Conservation (phyloP, 2,888 invertebrate genomes). For the Pseudoips prasinana region DNA sequence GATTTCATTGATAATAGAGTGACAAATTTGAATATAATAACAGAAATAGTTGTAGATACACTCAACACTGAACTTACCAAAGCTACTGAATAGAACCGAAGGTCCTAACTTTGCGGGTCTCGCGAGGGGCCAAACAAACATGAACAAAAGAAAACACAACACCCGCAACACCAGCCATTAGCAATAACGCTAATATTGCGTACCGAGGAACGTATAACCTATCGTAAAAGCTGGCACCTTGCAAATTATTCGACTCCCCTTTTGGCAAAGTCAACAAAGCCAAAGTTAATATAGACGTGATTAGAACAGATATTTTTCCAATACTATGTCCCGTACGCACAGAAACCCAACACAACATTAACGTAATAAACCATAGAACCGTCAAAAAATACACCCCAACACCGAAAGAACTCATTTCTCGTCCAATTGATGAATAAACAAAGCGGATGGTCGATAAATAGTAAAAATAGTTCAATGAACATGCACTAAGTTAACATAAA, state of each 20-base stretch:
- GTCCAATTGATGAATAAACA: conserved; percentile 26
- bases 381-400: conserved; percentile 85
- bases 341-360: conserved; percentile 84
- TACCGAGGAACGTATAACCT: conserved; percentile 57
- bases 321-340: conserved; percentile 84
- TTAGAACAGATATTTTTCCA: conserved; percentile 81
- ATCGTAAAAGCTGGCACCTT: conserved; percentile 75
- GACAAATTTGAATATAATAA: no score
- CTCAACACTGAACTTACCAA: conserved; percentile 50
- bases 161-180: conserved; percentile 50
- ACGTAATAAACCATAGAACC: conserved; percentile 83
- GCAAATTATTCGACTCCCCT: conserved; percentile 53
- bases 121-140: conserved; percentile 55
- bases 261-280: conserved; percentile 83
- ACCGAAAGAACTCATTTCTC: conserved; percentile 78
- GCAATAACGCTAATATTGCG: conserved; percentile 47
- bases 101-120: conserved; percentile 57
- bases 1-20: no score
- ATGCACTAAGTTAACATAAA: conserved; percentile 41
- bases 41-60: conserved; percentile 6
- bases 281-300: conserved; percentile 80
- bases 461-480: conserved; percentile 34
- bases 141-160: conserved; percentile 53
- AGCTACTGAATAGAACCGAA: conserved; percentile 47
- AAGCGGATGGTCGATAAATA: conserved; percentile 25